Evolutionary conservation across 2,113 vertebrate genomes (phyloP), one percentile per base, ranked within the genome.

Genomic region (Rana temporaria): DNA sequence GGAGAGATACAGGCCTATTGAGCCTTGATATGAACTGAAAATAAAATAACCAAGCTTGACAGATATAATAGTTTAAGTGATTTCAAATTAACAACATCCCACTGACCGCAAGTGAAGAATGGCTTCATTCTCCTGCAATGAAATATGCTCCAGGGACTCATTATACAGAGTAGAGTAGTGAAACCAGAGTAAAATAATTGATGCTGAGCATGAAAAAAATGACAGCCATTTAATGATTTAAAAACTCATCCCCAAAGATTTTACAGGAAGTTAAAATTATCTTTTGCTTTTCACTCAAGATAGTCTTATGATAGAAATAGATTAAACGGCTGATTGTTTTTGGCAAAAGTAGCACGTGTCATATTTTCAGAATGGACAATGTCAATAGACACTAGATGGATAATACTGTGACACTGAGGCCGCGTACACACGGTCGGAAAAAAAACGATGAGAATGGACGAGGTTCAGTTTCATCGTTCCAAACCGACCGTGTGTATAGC

Each of bases 51-150:
- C 91, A 88, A 81, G 87, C 91, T 92, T 94, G 90, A 95, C 94
- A 93, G 91, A 94, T 94, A 93, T 93, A 94, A 95, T 95, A 93
- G 91, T 95, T 94, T 92, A 94, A 96, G 94, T 94, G 90, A 95
- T 94, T 96, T 96, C 90, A 95, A 95, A 96, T 95, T 93, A 95
- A 94, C 92, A 93, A 93, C 93, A 94, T 95, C 90, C 89, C 93
- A 93, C 89, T 95, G 91, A 92, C 93, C 90, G 68, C 85, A 93
- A 91, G 93, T 94, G 91, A 94, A 93, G 89, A 94, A 92, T 89
- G 88, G 90, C 88, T 91, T 90, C 90, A 91, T 92, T 93, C 89
- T 90, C 89, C 88, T 71, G 89, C 92, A 91, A 93, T 92, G 91
- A 95, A 94, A 92, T 82, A 79, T 92, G 92, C 95, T 95, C 95